A percentile compares a stretch with the other conserved stretches of the same genome.
Conservation (phyloP, 2,113 vertebrate species). For the Macquaria australasica region DNA sequence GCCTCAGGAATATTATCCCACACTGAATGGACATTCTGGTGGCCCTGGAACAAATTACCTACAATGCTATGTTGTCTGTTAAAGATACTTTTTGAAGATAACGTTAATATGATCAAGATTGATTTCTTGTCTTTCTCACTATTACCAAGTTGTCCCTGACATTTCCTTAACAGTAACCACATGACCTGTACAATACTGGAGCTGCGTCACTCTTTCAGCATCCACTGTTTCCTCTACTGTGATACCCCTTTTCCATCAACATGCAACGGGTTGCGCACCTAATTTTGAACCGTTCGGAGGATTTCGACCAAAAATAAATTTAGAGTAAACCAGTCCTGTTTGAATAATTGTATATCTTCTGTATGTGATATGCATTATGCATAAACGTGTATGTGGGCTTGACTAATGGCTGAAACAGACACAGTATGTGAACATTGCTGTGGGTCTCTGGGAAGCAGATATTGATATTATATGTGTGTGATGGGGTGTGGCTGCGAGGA, state of each 20-base stretch:
- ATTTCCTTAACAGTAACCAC: constrained; percentile 9
- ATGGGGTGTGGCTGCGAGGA: constrained; percentile 71
- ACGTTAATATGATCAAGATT: background rate
- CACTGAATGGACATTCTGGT: background rate
- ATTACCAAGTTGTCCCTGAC: background rate
- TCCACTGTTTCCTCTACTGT: background rate
- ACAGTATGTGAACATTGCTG: constrained; percentile 7
- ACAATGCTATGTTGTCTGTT: background rate
- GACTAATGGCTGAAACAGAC: background rate
- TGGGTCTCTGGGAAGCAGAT: constrained; percentile 26
- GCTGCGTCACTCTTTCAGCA: background rate
- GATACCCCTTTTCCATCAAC: too few relatives aligned
- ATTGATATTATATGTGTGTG: constrained; percentile 49
- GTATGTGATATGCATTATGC: background rate
- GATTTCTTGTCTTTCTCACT: background rate
- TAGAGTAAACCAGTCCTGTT: background rate
- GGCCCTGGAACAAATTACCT: constrained; percentile 7
- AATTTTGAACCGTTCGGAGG: too few relatives aligned
- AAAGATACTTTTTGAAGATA: background rate
- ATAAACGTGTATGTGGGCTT: background rate
- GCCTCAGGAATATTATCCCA: constrained; percentile 23
- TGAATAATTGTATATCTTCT: background rate
- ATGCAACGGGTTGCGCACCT: too few relatives aligned
- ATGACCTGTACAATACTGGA: background rate
- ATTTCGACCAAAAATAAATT: too few relatives aligned